Evolutionary conservation across 2,113 vertebrate species (phyloP), one percentile per base, ranked within the genome.

Genomic region (Eurypyga helias): DNA sequence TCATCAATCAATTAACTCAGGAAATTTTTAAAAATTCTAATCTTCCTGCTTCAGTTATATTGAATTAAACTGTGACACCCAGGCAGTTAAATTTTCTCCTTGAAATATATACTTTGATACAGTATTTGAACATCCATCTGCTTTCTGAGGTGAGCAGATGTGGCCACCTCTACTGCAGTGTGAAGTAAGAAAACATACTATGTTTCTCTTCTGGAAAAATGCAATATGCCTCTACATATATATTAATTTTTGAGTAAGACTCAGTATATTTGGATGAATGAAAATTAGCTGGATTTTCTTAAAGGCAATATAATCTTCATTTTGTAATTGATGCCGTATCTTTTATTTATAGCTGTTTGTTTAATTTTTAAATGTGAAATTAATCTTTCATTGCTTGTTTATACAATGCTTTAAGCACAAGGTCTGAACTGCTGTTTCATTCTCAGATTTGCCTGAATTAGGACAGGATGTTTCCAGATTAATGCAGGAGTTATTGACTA

Each of bases 1-100:
- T 97, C 90, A 95, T 97, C 95, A 96, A 94, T 96, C 86, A 96
- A 84, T 97, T 94, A 97, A 89, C 48, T 67, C 25, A 41, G 72
- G 75, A 90, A 93, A 11, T 24, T 71, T 93, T 38, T 0, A 0
- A 11, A 81, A 89, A 76, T 90, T 90, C 46, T 87, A 79, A 83
- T 94, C 89, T 70, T 95, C 77, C 77, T 96, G 25, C 94, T 89
- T 93, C 75, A 64, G 81, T 78, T 96, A 61, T 93, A 90, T 93
- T 90, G 84, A 93, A 97, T 95, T 97, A 96, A 95, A 90, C 29
- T 64, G 38, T 93, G 95, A 96, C 84, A 93, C 46, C 52, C 41
- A 81, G 66, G 78, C 66, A 78, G 65, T 86, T 97, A 82, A 84
- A 91, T 97, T 93, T 96, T 93, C 93, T 81, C 52, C 82, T 89